A percentile compares a stretch with the other conserved stretches of the same genome.
These are phyloP conservation scores for Neoaliturus tenellus DNA, from an alignment of 2,888 invertebrate genomes.

Conservation along the genomic window DNA sequence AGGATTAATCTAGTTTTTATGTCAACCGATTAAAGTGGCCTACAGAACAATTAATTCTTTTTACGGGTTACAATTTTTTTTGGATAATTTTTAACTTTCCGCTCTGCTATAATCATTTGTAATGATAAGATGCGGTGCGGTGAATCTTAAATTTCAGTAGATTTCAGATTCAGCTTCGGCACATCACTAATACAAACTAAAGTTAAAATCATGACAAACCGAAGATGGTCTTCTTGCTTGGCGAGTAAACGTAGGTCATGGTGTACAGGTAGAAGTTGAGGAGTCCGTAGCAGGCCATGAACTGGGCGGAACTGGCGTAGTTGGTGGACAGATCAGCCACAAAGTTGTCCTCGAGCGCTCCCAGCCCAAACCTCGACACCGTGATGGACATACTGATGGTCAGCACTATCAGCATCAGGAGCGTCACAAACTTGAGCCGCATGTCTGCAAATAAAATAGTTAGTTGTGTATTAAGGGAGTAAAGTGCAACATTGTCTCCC, in stretches of 20 bases:
- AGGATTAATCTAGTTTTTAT: too few species aligned
- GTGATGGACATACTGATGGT: slow-evolving; percentile 71
- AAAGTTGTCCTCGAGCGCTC: slow-evolving; percentile 95
- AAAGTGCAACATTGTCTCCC: too few species aligned
- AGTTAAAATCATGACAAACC: slow-evolving; percentile 77
- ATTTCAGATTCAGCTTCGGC: too few species aligned
- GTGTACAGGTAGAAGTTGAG: slow-evolving; percentile 96
- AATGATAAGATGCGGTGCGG: too few species aligned
- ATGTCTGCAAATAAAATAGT: slow-evolving; percentile 79
- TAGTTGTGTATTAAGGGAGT: too few species aligned
- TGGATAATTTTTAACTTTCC: too few species aligned
- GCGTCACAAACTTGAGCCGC: slow-evolving; percentile 92
- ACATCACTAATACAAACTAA: too few species aligned
- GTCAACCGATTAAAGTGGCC: too few species aligned
- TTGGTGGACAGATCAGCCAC: slow-evolving; percentile 91
- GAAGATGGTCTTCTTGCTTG: slow-evolving; percentile 86
- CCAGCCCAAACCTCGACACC: slow-evolving; percentile 91
- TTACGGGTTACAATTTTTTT: too few species aligned
- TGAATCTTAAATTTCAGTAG: too few species aligned
- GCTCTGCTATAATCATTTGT: too few species aligned
- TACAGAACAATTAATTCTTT: too few species aligned
- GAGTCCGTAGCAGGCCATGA: slow-evolving; percentile 96
- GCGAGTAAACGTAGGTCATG: slow-evolving; percentile 96
- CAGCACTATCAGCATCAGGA: slow-evolving; percentile 88
- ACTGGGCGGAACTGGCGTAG: slow-evolving; percentile 95